phyloP scores from a whole-genome alignment of 2,797 vertebrate species.

The Bradypodion ventrale region DNA sequence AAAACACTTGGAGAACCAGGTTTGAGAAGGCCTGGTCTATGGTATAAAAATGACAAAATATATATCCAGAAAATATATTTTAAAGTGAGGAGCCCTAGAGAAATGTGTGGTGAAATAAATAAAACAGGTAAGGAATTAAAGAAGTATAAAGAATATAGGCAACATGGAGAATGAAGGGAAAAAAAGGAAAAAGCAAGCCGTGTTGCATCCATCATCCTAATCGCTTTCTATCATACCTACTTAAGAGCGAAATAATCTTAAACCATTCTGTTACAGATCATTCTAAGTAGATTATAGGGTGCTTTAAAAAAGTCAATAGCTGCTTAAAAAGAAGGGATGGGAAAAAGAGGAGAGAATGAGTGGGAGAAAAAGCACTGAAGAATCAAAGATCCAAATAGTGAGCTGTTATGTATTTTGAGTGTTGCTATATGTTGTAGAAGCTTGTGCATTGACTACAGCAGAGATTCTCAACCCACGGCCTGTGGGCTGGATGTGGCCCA shows the following conservation, averaged over 20 bases:
- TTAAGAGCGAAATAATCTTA: not conserved
- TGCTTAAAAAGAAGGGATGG: not conserved
- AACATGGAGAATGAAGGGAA: not conserved
- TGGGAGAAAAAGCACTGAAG: slow-evolving; percentile 32
- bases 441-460: too few relatives aligned
- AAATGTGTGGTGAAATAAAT: not conserved
- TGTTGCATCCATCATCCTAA: not conserved
- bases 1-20: too few relatives aligned
- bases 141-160: not conserved
- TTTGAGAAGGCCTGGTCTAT: too few relatives aligned
- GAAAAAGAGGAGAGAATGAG: too few relatives aligned
- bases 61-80: not conserved
- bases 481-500: too few relatives aligned
- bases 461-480: too few relatives aligned
- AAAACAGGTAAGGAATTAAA: not conserved
- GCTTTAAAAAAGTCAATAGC: not conserved
- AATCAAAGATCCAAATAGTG: too few relatives aligned
- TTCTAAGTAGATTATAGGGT: not conserved
- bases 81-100: not conserved
- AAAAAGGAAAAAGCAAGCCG: not conserved
- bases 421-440: too few relatives aligned
- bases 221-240: not conserved
- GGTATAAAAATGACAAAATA: not conserved
- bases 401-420: too few relatives aligned
- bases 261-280: not conserved